Base-by-base conservation (phyloP, 1,140 invertebrate genomes). In the Drosophila elegans region DNA sequence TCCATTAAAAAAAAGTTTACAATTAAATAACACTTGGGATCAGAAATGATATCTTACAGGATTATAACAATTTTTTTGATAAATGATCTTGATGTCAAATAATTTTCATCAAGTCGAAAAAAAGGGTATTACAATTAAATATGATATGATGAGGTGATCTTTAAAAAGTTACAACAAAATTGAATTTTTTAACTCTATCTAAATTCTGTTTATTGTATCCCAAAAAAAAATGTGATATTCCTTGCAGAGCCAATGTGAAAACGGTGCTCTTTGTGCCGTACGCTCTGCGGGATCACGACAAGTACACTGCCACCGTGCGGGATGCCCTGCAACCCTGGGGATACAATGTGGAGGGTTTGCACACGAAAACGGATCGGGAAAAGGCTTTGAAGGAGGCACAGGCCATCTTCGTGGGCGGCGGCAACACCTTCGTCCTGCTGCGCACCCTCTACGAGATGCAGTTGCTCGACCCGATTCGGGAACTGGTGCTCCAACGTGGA, bases 321-420 rank as follows among this genome's bases (percentile, higher is more conserved):
- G 92, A 93, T 74, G 94, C 94, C 16, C 94, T 97, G 51, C 91
- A 92, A 44, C 93, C 94, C 16, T 95, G 95, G 94, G 96, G 96
- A 92, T 95, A 94, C 77, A 71, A 94, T 55, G 93, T 96, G 2
- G 93, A 93, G 63, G 95, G 96, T 11, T 93, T 96, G 48, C 96
- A 97, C 89, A 93, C 93, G 45, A 93, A 92, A 39, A 45, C 91
- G 12, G 92, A 96, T 85, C 94, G 94, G 21, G 73, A 92, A 3
- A 81, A 93, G 57, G 95, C 95, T 16, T 92, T 97, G 2, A 93
- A 94, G 51, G 91, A 93, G 12, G 95, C 95, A 2, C 91, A 96
- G 93, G 95, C 95, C 38, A 95, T 97, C 63, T 97, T 96, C 92
- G 93, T 97, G 64, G 96, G 96, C n/a, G 96, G 96, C 71, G 95